Base-by-base conservation (phyloP, 2,113 vertebrate species). In the Alaudala cheleensis region DNA sequence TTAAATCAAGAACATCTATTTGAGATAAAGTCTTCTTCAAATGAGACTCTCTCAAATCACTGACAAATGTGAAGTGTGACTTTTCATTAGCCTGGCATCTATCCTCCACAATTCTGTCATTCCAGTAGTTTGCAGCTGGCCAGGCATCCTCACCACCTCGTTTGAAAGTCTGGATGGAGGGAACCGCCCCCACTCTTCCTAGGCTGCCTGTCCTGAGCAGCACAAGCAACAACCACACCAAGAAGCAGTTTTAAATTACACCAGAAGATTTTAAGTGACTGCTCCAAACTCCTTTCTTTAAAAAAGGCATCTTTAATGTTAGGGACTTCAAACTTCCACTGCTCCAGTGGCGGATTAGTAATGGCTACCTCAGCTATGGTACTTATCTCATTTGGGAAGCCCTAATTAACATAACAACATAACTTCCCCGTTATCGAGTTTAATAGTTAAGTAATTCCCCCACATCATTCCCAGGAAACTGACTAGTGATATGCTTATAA, bases 151-250 rank as follows among this genome's bases (percentile, higher is more conserved):
- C 70, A 91, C 10, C 51, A 71, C 17, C 47, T 62, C 34, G 3
- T 57, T 2, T 58, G 2, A 26, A 87, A 66, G 45, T 6, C 42
- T 2, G 0, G 4, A 37, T 8, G 11, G 29, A 71, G 37, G 39
- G 29, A 71, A 57, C 6, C 2, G 1, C 39, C 44, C 9, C 18
- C 33, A 3, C 15, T 28, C 14, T 24, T 51, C 72, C 60, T 31
- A 25, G 21, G 34, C 47, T 56, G 70, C 47, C 22, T 21, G n/a
- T 47, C 44, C 69, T 31, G 19, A 29, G n/a, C 47, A 64, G 69
- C 47, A n/a, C 23, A 76, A 69, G 45, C 11, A 80, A 54, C 56
- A 73, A 45, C 17, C 3, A 5, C 37, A 60, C 5, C 33, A 57
- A 70, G 37, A 25, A 37, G 23, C 39, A 66, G 18, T 15, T 42